A percentile compares a stretch with the other conserved stretches of the same genome.
These are phyloP conservation scores for Dendroctonus valens DNA, from an alignment of 1,140 invertebrate genomes.

Conservation along the genomic window DNA sequence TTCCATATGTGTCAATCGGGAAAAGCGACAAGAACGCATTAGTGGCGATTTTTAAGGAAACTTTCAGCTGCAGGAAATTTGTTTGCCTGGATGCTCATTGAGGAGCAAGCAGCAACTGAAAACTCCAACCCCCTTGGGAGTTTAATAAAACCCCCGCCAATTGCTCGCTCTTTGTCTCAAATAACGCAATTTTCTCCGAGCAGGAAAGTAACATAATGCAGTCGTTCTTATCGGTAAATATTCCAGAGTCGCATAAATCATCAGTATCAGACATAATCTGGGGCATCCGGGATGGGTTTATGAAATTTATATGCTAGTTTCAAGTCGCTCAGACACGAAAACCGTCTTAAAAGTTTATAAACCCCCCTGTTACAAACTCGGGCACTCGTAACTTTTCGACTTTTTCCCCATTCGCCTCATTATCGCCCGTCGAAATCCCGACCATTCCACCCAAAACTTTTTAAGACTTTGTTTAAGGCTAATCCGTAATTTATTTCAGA, in stretches of 20 bases:
- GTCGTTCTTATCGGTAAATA: neutral
- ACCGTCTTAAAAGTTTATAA: conserved; percentile 20
- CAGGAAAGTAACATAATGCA: too few relatives aligned
- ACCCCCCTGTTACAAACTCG: conserved; percentile 3
- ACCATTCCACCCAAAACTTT: conserved; percentile 9
- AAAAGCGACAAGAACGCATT: too few relatives aligned
- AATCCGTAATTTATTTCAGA: too few relatives aligned
- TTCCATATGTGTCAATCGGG: too few relatives aligned
- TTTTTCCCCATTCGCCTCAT: conserved; percentile 13
- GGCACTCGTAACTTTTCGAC: conserved; percentile 9
- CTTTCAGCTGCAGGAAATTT: too few relatives aligned
- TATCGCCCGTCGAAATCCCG: conserved; percentile 11
- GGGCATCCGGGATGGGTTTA: neutral
- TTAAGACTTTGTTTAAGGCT: neutral
- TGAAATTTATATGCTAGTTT: conserved; percentile 15
- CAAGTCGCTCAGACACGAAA: conserved; percentile 10
- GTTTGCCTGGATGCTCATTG: too few relatives aligned
- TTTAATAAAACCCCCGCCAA: too few relatives aligned
- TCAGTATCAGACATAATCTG: conserved; percentile 7
- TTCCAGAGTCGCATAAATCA: conserved; percentile 6
- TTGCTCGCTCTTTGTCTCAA: too few relatives aligned
- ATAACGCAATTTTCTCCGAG: too few relatives aligned
- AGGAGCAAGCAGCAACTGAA: too few relatives aligned
- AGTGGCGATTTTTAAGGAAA: too few relatives aligned
- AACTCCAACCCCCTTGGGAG: too few relatives aligned